phyloP scores from a whole-genome alignment of 2,113 vertebrate species.

The Pica pica region DNA sequence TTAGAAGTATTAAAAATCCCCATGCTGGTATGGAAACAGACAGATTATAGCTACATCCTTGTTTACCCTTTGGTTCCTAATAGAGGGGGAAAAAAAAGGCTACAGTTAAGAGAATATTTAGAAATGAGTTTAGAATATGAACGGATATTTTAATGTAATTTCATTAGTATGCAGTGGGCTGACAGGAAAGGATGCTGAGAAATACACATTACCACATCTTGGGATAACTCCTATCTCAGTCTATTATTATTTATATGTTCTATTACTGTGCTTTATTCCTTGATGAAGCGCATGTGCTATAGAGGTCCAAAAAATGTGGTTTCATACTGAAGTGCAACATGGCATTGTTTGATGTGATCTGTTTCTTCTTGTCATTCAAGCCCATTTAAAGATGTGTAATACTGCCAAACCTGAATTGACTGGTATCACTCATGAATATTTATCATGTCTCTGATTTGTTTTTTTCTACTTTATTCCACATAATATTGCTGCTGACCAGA shows the following conservation, averaged over 20 bases:
- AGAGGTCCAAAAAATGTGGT: neutral
- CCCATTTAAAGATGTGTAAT: neutral
- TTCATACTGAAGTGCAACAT: neutral
- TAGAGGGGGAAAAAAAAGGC: rapidly evolving
- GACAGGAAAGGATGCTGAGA: neutral
- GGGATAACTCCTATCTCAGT: neutral
- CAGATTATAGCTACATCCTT: neutral
- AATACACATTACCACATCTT: neutral
- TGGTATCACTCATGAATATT: conserved; percentile 5
- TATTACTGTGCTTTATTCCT: neutral
- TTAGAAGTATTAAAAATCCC: neutral
- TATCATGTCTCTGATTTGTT: neutral
- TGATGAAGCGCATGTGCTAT: neutral
- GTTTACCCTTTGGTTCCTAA: neutral
- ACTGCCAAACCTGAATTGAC: neutral
- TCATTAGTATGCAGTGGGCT: neutral
- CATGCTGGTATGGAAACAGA: neutral
- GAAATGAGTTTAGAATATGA: neutral
- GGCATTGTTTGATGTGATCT: neutral
- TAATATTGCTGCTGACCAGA: neutral
- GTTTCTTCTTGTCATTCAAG: neutral
- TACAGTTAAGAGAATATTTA: neutral
- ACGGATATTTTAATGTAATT: neutral
- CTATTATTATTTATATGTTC: neutral
- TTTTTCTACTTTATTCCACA: neutral